These are phyloP conservation scores for Chrysomallon squamiferum DNA, from an alignment of 1,140 invertebrate genomes.

Conservation along the genomic window DNA sequence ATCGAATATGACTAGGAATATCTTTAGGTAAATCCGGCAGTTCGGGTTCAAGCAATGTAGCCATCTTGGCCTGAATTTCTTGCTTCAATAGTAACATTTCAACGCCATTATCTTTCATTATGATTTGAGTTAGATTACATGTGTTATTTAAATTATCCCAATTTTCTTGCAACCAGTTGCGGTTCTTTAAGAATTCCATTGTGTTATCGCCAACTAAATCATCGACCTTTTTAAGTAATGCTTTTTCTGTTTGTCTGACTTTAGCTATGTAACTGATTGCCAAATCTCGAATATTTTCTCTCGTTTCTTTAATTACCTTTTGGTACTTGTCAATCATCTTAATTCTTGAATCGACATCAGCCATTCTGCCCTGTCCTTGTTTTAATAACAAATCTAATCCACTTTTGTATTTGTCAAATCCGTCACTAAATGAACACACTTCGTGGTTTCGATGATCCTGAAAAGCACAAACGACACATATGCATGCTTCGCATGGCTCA, in stretches of 20 bases:
- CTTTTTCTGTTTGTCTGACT: slow-evolving; percentile 50
- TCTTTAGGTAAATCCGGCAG: slow-evolving; percentile 36
- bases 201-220: slow-evolving; percentile 53
- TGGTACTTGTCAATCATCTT: slow-evolving; percentile 56
- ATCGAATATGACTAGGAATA: slow-evolving; percentile 34
- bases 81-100: slow-evolving; percentile 62
- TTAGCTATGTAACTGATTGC: slow-evolving; percentile 58
- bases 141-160: slow-evolving; percentile 57
- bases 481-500: slow-evolving; percentile 60
- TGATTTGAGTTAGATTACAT: slow-evolving; percentile 58
- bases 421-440: slow-evolving; percentile 60
- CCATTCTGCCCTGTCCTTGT: slow-evolving; percentile 41
- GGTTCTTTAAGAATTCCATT: slow-evolving; percentile 50
- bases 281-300: slow-evolving; percentile 56
- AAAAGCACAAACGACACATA: slow-evolving; percentile 63
- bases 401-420: slow-evolving; percentile 51
- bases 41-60: slow-evolving; percentile 34
- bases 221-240: slow-evolving; percentile 53
- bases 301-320: slow-evolving; percentile 45
- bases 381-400: slow-evolving; percentile 46
- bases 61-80: slow-evolving; percentile 58
- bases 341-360: slow-evolving; percentile 36
- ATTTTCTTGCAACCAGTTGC: slow-evolving; percentile 53
- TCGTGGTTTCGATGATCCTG: slow-evolving; percentile 63
- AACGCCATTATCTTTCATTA: slow-evolving; percentile 58